Conservation (phyloP, 2,113 vertebrate genomes). For the Paramormyrops kingsleyae region DNA sequence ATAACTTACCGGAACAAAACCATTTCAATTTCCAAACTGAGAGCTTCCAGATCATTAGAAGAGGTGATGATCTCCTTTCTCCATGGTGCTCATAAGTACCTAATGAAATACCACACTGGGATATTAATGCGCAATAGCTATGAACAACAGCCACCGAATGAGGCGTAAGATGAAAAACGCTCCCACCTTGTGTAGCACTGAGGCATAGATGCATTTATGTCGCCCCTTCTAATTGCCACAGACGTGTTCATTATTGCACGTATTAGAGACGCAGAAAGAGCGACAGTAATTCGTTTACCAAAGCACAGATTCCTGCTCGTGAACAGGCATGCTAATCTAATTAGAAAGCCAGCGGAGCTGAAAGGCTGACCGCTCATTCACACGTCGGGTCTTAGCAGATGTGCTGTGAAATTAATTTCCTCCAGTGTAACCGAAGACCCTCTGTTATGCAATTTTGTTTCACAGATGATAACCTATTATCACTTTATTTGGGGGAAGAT, state of each 20-base stretch:
- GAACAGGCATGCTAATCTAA: conserved; percentile 96
- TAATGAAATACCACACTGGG: conserved; percentile 33
- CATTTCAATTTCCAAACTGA: not conserved
- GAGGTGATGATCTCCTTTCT: conserved; percentile 13
- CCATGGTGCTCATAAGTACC: conserved; percentile 44
- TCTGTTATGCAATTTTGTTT: conserved; percentile 99
- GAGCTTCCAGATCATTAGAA: not conserved
- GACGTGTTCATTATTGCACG: conserved; percentile 93
- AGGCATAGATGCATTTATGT: conserved; percentile 83
- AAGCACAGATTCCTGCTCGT: conserved; percentile 77
- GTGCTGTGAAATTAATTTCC: conserved; percentile 99
- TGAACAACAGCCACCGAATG: conserved; percentile 61
- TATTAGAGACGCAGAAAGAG: conserved; percentile 85
- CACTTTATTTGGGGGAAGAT: conserved; percentile 99
- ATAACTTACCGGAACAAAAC: not conserved
- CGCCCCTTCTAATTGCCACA: conserved; percentile 82
- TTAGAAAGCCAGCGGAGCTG: conserved; percentile 91
- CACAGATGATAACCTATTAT: conserved; percentile 99
- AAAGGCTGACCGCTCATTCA: conserved; percentile 92
- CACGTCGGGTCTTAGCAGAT: conserved; percentile 95
- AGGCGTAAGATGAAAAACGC: conserved; percentile 63
- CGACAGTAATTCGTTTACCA: conserved; percentile 82
- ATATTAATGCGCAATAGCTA: conserved; percentile 50
- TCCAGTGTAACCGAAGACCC: conserved; percentile 98
- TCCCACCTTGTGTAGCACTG: conserved; percentile 62